Conservation (phyloP, 2,113 vertebrate genomes). For the Callochromis pleurospilus region DNA sequence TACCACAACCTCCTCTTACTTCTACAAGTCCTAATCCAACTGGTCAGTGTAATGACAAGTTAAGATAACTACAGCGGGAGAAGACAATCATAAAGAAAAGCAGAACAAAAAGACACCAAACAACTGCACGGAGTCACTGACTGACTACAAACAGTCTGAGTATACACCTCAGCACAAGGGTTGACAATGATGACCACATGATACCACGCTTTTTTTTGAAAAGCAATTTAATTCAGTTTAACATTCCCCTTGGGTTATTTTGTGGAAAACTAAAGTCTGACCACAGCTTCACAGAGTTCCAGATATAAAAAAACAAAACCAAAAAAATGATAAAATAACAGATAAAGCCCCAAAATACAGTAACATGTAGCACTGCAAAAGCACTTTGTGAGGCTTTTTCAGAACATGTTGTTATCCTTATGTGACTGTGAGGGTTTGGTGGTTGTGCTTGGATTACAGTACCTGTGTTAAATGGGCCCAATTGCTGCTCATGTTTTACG, state of each 20-base stretch:
- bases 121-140: background rate
- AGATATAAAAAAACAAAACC: background rate
- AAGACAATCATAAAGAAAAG: background rate
- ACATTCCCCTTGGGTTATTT: background rate
- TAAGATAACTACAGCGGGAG: background rate
- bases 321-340: background rate
- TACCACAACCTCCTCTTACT: background rate
- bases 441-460: background rate
- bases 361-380: background rate
- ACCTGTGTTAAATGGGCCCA: background rate
- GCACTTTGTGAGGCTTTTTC: background rate
- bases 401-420: background rate
- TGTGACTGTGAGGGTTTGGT: background rate
- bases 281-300: background rate
- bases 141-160: background rate
- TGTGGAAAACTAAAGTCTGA: slow-evolving; percentile 2
- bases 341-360: background rate
- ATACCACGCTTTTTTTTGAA: background rate
- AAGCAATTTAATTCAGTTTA: slow-evolving; percentile 27
- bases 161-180: background rate
- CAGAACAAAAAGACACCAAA: background rate
- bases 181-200: background rate
- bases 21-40: background rate
- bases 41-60: background rate
- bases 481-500: background rate